Percentiles rank a stretch among this genome's conserved stretches.
Evolutionary conservation across 2,888 invertebrate species (phyloP).

Genomic region (Petrolisthes manimaculis): DNA sequence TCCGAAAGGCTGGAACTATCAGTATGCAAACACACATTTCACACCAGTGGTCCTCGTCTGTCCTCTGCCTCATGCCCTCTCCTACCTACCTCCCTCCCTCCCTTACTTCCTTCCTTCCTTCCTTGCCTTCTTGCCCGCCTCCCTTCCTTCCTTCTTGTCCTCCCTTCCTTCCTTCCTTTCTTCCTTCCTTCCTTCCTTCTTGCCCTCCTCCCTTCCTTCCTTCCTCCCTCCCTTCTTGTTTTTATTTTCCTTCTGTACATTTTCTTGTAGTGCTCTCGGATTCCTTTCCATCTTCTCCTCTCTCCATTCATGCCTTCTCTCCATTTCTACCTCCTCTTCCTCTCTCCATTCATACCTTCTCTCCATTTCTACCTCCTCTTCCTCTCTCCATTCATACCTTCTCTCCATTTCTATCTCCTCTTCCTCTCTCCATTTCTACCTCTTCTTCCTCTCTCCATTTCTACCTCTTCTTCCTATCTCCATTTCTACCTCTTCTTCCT

Average conservation of each 20-base stretch:
- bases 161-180: neutral
- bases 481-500: too few relatives aligned
- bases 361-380: too few relatives aligned
- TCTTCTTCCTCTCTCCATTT: too few relatives aligned
- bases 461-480: too few relatives aligned
- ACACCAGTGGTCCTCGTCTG: slow-evolving; percentile 16
- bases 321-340: neutral
- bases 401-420: too few relatives aligned
- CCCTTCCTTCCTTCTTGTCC: neutral
- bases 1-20: neutral
- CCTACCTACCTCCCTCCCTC: neutral
- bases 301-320: neutral
- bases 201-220: neutral
- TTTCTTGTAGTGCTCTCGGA: neutral
- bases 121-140: neutral
- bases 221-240: neutral
- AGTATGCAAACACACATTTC: slow-evolving; percentile 25
- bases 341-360: neutral
- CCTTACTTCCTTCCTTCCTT: neutral
- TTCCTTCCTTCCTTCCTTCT: neutral
- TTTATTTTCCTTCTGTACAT: neutral
- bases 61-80: neutral
- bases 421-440: too few relatives aligned
- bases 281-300: neutral
- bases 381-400: too few relatives aligned